phyloP scores from a whole-genome alignment of 2,113 vertebrate genomes.

The Sceloporus tristichus region DNA sequence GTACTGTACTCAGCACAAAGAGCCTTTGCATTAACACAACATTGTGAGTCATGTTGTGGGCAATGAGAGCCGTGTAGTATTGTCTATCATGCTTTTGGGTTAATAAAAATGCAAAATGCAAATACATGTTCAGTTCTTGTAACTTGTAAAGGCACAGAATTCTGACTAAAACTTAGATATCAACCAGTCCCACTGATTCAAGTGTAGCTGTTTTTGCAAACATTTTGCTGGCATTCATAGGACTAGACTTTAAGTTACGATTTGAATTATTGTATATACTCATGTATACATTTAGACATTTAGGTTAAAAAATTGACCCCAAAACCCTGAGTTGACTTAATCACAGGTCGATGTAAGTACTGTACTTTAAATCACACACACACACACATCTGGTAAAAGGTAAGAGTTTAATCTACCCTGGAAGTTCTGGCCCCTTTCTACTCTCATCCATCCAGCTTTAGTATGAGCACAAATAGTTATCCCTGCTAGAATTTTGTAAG shows the following conservation, averaged over 20 bases:
- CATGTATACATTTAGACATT: too few relatives aligned
- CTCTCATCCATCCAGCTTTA: too few relatives aligned
- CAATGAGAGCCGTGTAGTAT: neutral
- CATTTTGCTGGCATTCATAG: neutral
- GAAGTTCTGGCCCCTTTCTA: too few relatives aligned
- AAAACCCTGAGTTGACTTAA: too few relatives aligned
- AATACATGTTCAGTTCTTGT: neutral
- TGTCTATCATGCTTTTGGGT: neutral
- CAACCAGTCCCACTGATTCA: neutral
- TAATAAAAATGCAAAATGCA: neutral
- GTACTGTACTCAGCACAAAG: neutral
- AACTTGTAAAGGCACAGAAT: neutral
- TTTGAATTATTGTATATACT: neutral
- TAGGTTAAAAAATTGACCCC: too few relatives aligned
- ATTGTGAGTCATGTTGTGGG: neutral
- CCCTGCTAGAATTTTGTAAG: too few relatives aligned
- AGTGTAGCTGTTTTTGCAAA: neutral
- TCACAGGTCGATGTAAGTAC: too few relatives aligned
- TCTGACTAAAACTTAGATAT: neutral
- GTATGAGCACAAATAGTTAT: too few relatives aligned
- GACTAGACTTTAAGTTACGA: neutral
- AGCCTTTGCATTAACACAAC: neutral
- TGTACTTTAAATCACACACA: too few relatives aligned
- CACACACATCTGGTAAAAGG: too few relatives aligned
- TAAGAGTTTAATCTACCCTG: too few relatives aligned